A percentile compares a stretch with the other conserved stretches of the same genome.
phyloP scores from a whole-genome alignment of 2,797 vertebrate genomes.

The Percopsis omiscomaycus region DNA sequence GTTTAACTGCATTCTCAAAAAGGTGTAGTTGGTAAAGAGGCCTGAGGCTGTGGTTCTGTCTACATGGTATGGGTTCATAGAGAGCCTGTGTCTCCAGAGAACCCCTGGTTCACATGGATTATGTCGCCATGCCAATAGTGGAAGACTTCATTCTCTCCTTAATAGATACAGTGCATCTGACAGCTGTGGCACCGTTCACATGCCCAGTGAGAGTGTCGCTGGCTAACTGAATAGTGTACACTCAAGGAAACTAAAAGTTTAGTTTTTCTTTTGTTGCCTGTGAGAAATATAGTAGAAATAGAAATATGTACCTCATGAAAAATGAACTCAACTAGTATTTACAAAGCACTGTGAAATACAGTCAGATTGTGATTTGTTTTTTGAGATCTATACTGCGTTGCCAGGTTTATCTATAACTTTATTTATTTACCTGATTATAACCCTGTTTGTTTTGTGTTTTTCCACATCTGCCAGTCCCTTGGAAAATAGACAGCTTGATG shows the following conservation, averaged over 20 bases:
- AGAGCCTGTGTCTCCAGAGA: not conserved
- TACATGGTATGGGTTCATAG: not conserved
- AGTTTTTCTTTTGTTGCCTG: not conserved
- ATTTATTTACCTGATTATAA: constrained; percentile 12
- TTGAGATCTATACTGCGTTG: not conserved
- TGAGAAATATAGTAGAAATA: not conserved
- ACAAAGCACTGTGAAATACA: not conserved
- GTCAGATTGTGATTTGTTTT: not conserved
- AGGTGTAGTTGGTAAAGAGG: not conserved
- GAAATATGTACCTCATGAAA: no score
- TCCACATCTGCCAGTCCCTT: constrained; percentile 54
- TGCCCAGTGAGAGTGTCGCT: not conserved
- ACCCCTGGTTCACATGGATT: constrained; percentile 23
- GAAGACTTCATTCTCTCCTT: constrained; percentile 10
- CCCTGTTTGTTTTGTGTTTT: constrained; percentile 25
- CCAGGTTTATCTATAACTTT: not conserved
- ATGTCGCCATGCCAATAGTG: constrained; percentile 29
- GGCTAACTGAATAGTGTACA: not conserved
- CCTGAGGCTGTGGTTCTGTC: not conserved
- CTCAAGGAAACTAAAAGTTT: not conserved
- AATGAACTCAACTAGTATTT: not conserved
- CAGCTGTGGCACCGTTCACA: constrained; percentile 35
- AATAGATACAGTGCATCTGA: constrained; percentile 34
- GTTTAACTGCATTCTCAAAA: constrained; percentile 5
- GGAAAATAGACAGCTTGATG: constrained; percentile 51